A percentile compares a stretch with the other conserved stretches of the same genome.
phyloP scores from a whole-genome alignment of 2,113 vertebrate species.

The Hydropotes inermis region DNA sequence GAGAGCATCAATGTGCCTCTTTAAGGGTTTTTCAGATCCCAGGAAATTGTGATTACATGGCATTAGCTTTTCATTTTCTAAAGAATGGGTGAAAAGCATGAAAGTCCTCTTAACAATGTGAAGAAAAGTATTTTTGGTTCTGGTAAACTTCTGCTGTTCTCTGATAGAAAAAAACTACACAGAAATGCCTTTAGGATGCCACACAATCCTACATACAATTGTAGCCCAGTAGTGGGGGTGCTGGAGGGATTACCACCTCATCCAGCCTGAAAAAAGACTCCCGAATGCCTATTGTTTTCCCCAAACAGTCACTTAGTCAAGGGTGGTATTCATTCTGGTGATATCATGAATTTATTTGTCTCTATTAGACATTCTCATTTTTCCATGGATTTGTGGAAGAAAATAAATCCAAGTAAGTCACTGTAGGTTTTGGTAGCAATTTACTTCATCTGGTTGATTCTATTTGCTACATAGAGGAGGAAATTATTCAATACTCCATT shows the following conservation, averaged over 20 bases:
- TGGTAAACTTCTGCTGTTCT: constrained; percentile 78
- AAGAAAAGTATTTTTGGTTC: constrained; percentile 80
- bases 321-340: constrained; percentile 69
- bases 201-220: constrained; percentile 75
- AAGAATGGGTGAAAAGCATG: constrained; percentile 79
- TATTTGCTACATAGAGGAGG: neutral
- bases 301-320: constrained; percentile 63
- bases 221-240: constrained; percentile 51
- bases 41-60: constrained; percentile 83
- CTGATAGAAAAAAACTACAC: constrained; percentile 69
- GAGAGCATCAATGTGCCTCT: constrained; percentile 80
- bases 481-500: neutral
- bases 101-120: constrained; percentile 72
- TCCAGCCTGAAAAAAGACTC: constrained; percentile 74
- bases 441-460: neutral
- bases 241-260: constrained; percentile 58
- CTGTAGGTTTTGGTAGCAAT: neutral
- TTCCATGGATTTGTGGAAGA: neutral
- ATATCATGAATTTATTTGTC: constrained; percentile 55
- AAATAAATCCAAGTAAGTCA: constrained; percentile 57
- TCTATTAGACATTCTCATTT: constrained; percentile 52
- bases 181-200: constrained; percentile 77
- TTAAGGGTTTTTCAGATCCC: constrained; percentile 78
- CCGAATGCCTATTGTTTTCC: constrained; percentile 61
- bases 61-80: constrained; percentile 78